phyloP scores from a whole-genome alignment of 2,888 invertebrate genomes.

The Philonicus albiceps region DNA sequence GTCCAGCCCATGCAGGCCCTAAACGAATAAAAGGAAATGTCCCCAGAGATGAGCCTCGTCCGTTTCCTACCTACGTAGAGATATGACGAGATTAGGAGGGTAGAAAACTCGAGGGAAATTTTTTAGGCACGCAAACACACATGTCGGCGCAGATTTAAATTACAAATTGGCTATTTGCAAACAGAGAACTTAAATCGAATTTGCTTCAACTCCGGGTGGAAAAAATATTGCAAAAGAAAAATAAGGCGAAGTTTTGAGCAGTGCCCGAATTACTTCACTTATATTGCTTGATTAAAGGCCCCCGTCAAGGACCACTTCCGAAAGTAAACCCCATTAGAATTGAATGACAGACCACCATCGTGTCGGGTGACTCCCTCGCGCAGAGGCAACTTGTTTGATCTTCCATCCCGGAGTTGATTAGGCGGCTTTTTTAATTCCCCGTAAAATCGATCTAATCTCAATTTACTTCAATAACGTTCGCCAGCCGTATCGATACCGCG shows the following conservation, averaged over 20 bases:
- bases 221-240: neutral
- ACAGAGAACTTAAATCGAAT: conserved; percentile 36
- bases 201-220: neutral
- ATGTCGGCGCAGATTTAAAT: conserved; percentile 42
- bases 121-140: conserved; percentile 34
- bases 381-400: conserved; percentile 15
- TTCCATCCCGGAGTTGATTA: conserved; percentile 27
- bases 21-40: conserved; percentile 1
- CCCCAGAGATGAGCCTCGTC: neutral
- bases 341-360: conserved; percentile 33
- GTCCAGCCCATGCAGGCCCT: neutral
- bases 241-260: neutral
- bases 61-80: neutral
- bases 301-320: conserved; percentile 6
- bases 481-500: neutral
- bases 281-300: conserved; percentile 29
- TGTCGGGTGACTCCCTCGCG: neutral
- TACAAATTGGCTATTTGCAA: conserved; percentile 45
- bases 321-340: conserved; percentile 24
- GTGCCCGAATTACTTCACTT: conserved; percentile 25
- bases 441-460: conserved; percentile 39
- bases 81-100: neutral
- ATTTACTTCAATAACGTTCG: conserved; percentile 19
- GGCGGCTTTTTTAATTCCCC: conserved; percentile 28
- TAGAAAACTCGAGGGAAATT: conserved; percentile 26